Evolutionary conservation across 1,140 invertebrate species (phyloP).

Genomic region (Nasonia longicornis): DNA sequence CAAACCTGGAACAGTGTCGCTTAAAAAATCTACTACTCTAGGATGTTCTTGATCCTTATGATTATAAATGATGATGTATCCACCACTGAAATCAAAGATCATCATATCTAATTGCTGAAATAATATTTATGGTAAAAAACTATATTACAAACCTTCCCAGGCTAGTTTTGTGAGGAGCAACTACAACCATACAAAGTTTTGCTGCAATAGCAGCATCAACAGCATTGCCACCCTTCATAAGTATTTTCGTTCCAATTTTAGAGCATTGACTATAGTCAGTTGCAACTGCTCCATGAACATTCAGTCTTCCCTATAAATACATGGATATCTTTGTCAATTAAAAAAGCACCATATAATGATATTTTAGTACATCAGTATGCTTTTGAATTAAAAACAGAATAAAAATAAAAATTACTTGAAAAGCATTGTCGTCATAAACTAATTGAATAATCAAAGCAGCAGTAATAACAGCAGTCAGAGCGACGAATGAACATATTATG

Average conservation of each 20-base stretch:
- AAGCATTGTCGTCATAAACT: constrained; percentile 73
- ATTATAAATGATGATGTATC: constrained; percentile 80
- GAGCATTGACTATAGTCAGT: constrained; percentile 80
- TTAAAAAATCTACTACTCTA: constrained; percentile 72
- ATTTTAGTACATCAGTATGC: neutral
- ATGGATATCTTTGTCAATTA: constrained; percentile 15
- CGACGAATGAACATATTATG: constrained; percentile 68
- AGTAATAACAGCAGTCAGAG: constrained; percentile 76
- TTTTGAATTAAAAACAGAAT: neutral
- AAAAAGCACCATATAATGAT: neutral
- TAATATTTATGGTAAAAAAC: constrained; percentile 15
- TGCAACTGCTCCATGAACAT: constrained; percentile 81
- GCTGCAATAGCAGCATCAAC: constrained; percentile 78
- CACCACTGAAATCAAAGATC: constrained; percentile 72
- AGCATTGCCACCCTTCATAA: constrained; percentile 78
- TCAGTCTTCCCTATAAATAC: constrained; percentile 53
- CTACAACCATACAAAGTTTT: constrained; percentile 77
- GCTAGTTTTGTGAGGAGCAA: constrained; percentile 77
- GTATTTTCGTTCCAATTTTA: constrained; percentile 75
- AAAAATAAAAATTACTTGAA: constrained; percentile 66
- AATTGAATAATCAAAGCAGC: constrained; percentile 76
- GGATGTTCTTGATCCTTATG: constrained; percentile 70
- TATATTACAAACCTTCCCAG: constrained; percentile 73
- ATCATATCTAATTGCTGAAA: neutral
- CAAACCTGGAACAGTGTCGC: constrained; percentile 60